These are phyloP conservation scores for Pachycephala philippinensis DNA, from an alignment of 2,113 vertebrate genomes.

Conservation along the genomic window DNA sequence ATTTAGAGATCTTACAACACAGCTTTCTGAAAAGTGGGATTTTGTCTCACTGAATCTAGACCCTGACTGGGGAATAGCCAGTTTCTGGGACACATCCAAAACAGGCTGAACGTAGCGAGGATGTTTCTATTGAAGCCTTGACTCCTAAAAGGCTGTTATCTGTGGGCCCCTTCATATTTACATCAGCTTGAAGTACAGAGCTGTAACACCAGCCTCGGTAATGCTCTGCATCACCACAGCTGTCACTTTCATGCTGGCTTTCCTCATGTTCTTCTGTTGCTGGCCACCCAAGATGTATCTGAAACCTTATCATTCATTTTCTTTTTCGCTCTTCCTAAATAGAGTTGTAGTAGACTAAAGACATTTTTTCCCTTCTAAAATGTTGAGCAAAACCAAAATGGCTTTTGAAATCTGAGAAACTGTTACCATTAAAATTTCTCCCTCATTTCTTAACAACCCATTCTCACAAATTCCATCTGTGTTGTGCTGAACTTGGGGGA, in stretches of 20 bases:
- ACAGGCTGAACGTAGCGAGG: not conserved
- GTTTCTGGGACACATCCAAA: not conserved
- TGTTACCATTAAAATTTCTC: not conserved
- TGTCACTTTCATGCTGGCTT: not conserved
- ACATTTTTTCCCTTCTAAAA: not conserved
- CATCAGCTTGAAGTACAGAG: not conserved
- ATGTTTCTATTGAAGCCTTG: not conserved
- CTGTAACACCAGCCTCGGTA: not conserved
- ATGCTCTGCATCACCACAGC: not conserved
- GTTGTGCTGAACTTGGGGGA: not conserved
- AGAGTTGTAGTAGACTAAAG: not conserved
- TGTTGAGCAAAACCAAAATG: not conserved
- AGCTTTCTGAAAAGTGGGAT: not conserved
- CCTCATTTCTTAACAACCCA: not conserved
- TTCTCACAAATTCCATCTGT: not conserved
- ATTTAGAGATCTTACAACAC: not conserved
- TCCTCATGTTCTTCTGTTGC: not conserved
- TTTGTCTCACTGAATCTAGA: not conserved
- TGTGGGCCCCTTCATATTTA: not conserved
- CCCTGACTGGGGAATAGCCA: not conserved
- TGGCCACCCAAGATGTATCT: slow-evolving; percentile 13
- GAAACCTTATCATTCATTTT: not conserved
- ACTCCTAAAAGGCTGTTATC: not conserved
- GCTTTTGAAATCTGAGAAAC: slow-evolving; percentile 30
- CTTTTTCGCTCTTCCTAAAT: not conserved